A percentile compares a stretch with the other conserved stretches of the same genome.
Conservation (phyloP, 2,797 vertebrate genomes). For the Alcedo atthis region DNA sequence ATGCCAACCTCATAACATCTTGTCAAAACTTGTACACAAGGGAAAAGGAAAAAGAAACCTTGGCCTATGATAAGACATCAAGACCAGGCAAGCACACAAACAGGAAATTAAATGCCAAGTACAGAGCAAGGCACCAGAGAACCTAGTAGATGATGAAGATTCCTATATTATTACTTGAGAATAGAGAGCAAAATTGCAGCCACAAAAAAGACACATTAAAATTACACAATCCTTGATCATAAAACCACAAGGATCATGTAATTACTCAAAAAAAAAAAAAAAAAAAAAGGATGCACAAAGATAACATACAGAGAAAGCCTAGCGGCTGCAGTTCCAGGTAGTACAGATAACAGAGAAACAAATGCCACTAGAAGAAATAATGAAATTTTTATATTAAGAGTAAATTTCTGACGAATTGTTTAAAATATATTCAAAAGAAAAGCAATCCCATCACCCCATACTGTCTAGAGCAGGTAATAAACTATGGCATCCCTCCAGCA, state of each 20-base stretch:
- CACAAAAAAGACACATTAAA: neutral
- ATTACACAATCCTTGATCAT: neutral
- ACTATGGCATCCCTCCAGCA: neutral
- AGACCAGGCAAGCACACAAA: neutral
- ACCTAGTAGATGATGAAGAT: constrained; percentile 2
- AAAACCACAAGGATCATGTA: neutral
- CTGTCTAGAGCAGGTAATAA: neutral
- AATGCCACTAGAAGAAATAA: neutral
- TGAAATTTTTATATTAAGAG: neutral
- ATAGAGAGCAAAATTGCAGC: constrained; percentile 2
- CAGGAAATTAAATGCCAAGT: constrained; percentile 60
- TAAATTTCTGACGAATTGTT: neutral
- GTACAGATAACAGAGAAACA: neutral
- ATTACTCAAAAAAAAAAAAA: neutral
- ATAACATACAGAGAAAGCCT: neutral
- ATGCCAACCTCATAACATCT: neutral
- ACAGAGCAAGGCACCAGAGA: neutral
- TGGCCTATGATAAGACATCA: neutral
- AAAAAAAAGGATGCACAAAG: neutral
- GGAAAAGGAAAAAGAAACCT: neutral
- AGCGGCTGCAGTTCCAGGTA: neutral
- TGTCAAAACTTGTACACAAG: neutral
- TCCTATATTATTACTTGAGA: neutral
- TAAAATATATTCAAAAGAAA: neutral
- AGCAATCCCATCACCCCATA: neutral